phyloP scores from a whole-genome alignment of 2,888 invertebrate species.

The Lochmaea capreae region DNA sequence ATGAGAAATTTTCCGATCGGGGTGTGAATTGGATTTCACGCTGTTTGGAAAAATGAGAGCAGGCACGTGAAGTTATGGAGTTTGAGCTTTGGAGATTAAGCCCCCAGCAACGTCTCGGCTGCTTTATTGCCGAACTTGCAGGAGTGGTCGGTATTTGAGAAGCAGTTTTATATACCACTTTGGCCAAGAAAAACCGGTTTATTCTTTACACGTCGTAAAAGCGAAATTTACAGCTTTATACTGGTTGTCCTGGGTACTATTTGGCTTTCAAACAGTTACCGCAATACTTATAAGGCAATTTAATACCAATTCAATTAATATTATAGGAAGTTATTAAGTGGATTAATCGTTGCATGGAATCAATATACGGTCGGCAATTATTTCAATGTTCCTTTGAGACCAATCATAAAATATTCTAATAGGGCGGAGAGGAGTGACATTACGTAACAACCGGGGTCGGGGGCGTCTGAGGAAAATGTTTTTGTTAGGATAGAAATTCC shows the following conservation, averaged over 20 bases:
- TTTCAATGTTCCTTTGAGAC: no score
- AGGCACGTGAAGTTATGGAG: background rate
- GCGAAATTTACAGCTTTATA: constrained; percentile 8
- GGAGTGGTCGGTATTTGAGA: constrained; percentile 5
- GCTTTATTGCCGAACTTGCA: constrained; percentile 21
- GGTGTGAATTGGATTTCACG: constrained; percentile 28
- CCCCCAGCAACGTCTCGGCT: constrained; percentile 10
- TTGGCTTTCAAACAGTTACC: background rate
- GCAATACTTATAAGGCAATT: no score
- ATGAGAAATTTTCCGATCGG: constrained; percentile 20
- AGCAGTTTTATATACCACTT: constrained; percentile 16
- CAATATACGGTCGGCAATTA: no score
- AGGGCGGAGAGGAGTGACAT: no score
- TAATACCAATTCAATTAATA: no score
- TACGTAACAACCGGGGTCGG: no score
- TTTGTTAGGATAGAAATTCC: no score
- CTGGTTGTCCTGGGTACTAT: background rate
- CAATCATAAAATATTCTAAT: no score
- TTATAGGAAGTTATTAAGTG: no score
- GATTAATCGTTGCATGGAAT: no score
- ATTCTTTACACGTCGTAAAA: constrained; percentile 5
- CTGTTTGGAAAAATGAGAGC: constrained; percentile 28
- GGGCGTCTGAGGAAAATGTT: no score
- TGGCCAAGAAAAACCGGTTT: constrained; percentile 7
- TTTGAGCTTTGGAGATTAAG: constrained; percentile 2